phyloP scores from a whole-genome alignment of 2,888 invertebrate genomes.

The Heliconius charithonia region DNA sequence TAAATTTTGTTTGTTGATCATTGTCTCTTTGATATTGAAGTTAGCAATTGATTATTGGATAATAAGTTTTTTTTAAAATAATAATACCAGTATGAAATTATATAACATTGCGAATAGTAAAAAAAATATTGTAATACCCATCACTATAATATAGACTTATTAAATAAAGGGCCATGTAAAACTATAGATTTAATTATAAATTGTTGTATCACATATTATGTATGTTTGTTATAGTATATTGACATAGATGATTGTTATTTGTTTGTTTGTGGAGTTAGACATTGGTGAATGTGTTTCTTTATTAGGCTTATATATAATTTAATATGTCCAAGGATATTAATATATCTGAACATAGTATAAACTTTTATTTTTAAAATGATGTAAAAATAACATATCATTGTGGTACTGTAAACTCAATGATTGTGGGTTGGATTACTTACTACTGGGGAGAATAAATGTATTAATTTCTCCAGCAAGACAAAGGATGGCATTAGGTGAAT shows the following conservation, averaged over 20 bases:
- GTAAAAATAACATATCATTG: too few relatives aligned
- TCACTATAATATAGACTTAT: neutral
- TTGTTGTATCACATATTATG: neutral
- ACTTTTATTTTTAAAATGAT: neutral
- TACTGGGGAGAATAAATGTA: too few relatives aligned
- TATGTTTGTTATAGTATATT: conserved; percentile 3
- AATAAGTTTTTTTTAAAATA: neutral
- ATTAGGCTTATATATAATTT: neutral
- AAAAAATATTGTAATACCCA: neutral
- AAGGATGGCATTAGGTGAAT: neutral
- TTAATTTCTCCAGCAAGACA: neutral
- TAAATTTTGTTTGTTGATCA: conserved; percentile 3
- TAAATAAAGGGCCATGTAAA: neutral
- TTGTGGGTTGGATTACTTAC: too few relatives aligned
- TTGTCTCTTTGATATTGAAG: neutral
- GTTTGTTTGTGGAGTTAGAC: neutral
- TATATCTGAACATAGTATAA: neutral
- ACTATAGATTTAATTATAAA: conserved; percentile 1
- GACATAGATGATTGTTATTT: conserved; percentile 15
- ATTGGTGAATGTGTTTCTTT: neutral
- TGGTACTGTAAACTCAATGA: too few relatives aligned
- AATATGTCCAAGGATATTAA: too few relatives aligned
- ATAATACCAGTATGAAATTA: neutral
- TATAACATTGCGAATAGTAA: neutral
- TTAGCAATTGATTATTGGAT: conserved; percentile 6